Conservation (phyloP, 2,888 invertebrate species). For the Acheta domesticus region DNA sequence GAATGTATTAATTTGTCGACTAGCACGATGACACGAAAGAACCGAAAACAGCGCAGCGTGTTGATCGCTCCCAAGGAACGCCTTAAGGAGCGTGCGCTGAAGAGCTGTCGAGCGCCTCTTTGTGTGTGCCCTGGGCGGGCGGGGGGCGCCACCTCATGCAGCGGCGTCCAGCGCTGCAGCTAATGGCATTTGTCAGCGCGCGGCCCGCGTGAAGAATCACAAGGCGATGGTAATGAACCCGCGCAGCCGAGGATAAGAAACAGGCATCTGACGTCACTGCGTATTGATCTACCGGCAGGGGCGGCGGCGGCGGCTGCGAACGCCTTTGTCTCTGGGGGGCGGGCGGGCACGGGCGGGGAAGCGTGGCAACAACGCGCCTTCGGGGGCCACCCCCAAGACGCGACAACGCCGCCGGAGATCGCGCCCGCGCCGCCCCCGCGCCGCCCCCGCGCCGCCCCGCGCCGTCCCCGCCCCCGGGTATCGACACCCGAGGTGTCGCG, state of each 20-base stretch:
- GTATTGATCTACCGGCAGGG: neutral
- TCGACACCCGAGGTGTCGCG: neutral
- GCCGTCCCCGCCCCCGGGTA: neutral
- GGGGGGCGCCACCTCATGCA: neutral
- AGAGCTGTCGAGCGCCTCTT: neutral
- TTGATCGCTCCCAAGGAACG: no score
- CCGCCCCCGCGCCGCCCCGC: constrained; percentile 18
- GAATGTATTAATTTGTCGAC: no score
- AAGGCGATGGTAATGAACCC: neutral
- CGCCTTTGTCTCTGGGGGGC: neutral
- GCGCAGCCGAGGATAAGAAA: neutral
- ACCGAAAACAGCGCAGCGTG: no score
- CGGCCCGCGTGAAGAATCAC: neutral
- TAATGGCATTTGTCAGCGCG: constrained; percentile 18
- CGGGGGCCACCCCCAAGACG: constrained; percentile 23
- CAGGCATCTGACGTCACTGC: constrained; percentile 5
- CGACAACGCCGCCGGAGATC: constrained; percentile 24
- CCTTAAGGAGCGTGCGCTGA: no score
- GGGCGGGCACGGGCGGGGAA: constrained; percentile 19
- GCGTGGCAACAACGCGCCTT: constrained; percentile 30
- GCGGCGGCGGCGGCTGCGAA: neutral
- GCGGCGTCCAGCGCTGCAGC: neutral
- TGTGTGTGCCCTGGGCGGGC: neutral
- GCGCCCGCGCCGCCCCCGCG: neutral
- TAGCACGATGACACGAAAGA: no score